Evolutionary conservation across 53 echinoderm and acorn worm genomes (phyloP), one percentile per base, ranked within the genome.

Genomic region (Apostichopus leukothele): DNA sequence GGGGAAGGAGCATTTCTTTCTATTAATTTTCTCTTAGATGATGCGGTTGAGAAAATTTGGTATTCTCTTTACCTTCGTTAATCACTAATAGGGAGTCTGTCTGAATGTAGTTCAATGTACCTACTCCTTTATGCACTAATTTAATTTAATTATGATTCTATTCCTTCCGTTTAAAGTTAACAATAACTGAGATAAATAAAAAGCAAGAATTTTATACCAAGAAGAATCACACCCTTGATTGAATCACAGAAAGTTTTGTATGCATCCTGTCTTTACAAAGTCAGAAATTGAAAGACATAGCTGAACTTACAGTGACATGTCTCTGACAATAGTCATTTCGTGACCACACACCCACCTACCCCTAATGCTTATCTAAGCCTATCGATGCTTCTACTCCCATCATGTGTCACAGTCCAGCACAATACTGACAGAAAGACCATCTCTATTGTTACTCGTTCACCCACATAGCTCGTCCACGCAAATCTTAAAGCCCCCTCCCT

Each of bases 391-490:
- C 50, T 79, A 52, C 5, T 51, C 63, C 51, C 79, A 79, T 79
- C 53, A 79, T 79, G 79, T 51, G 51, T 79, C 79, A 79, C 50
- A 63, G 63, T 63, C 16, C 51, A 50, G 79, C 3, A 53, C 51
- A 75, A 79, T 51, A 50, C 51, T 50, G 51, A 7, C 51, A 52
- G 4, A 79, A 53, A n/a, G 19, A 79, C 10, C 79, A 0, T 7
- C 53, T 79, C 39, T 39, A 16, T 79, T 52, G 50, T 53, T 79
- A 79, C 13, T 79, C 79, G 18, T 53, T 79, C 79, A 79, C 53
- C 79, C 79, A 79, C 5, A 10, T 51, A 79, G 52, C 51, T 4
- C 53, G 18, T 53, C 52, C 39, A 39, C 39, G 39, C 52, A 79
- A 7, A 63, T 63, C 63, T 13, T 4, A 63, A 11, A 13, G 39